Evolutionary conservation across 2,797 vertebrate species (phyloP).

Genomic region (Cryptoprocta ferox): DNA sequence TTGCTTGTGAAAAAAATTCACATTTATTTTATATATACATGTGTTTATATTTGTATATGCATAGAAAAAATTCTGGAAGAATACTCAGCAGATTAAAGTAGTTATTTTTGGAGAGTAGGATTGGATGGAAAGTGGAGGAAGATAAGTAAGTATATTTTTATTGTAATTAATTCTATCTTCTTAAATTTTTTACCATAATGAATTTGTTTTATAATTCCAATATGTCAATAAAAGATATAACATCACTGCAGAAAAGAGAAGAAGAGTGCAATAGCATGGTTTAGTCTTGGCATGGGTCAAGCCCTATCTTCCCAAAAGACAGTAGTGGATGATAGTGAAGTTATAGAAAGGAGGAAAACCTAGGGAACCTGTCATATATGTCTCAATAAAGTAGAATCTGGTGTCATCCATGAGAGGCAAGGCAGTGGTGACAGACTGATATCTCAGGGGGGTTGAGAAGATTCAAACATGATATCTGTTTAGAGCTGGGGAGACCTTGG

Average conservation of each 20-base stretch:
- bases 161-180: neutral
- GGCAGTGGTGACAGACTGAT: neutral
- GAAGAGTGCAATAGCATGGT: neutral
- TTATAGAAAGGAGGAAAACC: neutral
- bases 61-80: conserved; percentile 39
- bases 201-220: conserved; percentile 30
- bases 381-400: neutral
- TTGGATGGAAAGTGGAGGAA: neutral
- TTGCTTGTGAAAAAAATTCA: neutral
- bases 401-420: neutral
- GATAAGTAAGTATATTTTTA: neutral
- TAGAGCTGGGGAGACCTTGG: neutral
- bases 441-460: neutral
- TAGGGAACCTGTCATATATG: neutral
- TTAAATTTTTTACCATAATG: neutral
- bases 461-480: neutral
- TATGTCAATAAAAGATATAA: conserved; percentile 9
- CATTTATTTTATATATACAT: neutral
- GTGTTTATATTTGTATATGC: neutral
- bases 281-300: neutral
- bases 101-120: neutral
- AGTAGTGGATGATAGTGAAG: neutral
- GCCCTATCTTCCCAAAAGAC: neutral
- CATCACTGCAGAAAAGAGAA: neutral
- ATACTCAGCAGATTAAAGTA: neutral